These are phyloP conservation scores for Trissolcus japonicus DNA, from an alignment of 2,888 invertebrate genomes.

Conservation along the genomic window DNA sequence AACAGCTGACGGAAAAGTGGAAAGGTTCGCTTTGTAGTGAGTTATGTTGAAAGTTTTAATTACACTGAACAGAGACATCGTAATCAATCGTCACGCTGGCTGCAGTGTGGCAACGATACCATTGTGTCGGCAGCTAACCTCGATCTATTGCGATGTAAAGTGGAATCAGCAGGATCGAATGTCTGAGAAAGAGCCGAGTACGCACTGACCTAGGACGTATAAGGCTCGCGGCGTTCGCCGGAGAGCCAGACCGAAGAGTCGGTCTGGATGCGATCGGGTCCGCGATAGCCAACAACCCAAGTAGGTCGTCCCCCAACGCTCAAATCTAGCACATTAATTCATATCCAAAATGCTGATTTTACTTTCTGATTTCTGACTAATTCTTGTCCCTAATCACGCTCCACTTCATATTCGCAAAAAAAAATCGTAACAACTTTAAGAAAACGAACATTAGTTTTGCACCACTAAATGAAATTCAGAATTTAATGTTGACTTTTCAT, in stretches of 20 bases:
- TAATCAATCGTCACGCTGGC: conserved; percentile 54
- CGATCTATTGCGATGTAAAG: conserved; percentile 42
- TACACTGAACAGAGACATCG: conserved; percentile 48
- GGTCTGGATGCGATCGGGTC: conserved; percentile 36
- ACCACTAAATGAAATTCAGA: too few species aligned
- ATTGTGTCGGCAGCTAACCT: conserved; percentile 48
- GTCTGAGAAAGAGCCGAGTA: conserved; percentile 43
- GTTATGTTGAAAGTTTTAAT: conserved; percentile 48
- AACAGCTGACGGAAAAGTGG: conserved; percentile 4
- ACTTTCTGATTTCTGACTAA: conserved; percentile 34
- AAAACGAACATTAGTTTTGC: background rate
- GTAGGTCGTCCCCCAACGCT: conserved; percentile 30
- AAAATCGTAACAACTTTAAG: background rate
- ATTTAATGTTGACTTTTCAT: too few species aligned
- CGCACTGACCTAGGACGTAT: conserved; percentile 54
- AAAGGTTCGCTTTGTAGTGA: conserved; percentile 11
- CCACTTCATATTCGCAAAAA: too few species aligned
- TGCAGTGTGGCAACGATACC: conserved; percentile 38
- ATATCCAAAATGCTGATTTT: conserved; percentile 37
- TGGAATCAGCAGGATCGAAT: conserved; percentile 42
- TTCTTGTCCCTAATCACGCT: too few species aligned
- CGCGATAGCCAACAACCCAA: conserved; percentile 30
- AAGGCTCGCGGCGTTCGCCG: conserved; percentile 26
- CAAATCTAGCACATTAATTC: conserved; percentile 21
- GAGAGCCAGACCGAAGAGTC: conserved; percentile 10